Evolutionary conservation across 2,113 vertebrate species (phyloP).

Genomic region (Oxyura jamaicensis): DNA sequence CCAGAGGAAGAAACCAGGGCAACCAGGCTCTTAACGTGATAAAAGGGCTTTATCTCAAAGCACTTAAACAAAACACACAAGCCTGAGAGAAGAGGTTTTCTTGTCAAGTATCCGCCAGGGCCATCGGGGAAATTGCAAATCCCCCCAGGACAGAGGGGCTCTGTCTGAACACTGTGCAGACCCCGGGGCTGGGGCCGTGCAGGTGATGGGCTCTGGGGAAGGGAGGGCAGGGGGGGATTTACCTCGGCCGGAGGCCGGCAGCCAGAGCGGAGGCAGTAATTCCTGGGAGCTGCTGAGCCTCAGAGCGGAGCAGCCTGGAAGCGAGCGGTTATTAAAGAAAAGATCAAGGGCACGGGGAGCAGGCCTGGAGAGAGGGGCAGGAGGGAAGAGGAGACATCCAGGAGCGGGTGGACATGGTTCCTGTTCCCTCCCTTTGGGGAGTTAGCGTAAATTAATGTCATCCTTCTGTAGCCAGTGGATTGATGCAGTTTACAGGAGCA

Average conservation of each 20-base stretch:
- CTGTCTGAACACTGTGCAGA: not conserved
- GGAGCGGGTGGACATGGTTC: not conserved
- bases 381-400: not conserved
- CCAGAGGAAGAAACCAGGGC: slow-evolving; percentile 70
- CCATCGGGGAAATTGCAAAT: slow-evolving; percentile 7
- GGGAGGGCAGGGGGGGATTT: not conserved
- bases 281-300: slow-evolving; percentile 25
- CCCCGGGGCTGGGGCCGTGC: not conserved
- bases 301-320: slow-evolving; percentile 36
- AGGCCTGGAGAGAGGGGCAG: not conserved
- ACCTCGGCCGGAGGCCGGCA: slow-evolving; percentile 10
- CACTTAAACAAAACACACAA: slow-evolving; percentile 75
- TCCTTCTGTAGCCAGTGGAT: not conserved
- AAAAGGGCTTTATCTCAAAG: slow-evolving; percentile 73
- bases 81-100: slow-evolving; percentile 42
- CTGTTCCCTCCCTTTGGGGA: not conserved
- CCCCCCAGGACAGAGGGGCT: not conserved
- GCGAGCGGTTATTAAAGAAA: not conserved
- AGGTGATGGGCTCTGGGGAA: not conserved
- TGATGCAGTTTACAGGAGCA: not conserved
- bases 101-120: slow-evolving; percentile 44
- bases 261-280: not conserved
- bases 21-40: slow-evolving; percentile 66
- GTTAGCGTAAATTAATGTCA: not conserved
- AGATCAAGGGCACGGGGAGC: not conserved